Base-by-base conservation (phyloP, 2,888 invertebrate genomes). In the Perithous albicinctus region DNA sequence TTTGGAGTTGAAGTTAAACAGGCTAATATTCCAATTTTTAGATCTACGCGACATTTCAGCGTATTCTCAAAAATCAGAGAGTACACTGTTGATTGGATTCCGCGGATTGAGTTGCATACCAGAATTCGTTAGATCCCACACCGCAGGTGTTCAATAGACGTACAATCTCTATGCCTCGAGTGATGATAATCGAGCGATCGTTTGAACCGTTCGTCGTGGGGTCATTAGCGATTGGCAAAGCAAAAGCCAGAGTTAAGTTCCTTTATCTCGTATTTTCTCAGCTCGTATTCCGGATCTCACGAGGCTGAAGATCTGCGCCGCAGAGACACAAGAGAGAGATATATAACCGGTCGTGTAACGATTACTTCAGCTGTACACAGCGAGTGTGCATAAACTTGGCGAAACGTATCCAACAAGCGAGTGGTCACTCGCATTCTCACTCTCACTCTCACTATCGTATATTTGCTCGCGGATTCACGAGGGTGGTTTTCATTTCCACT, bases 271-370 rank as follows among this genome's bases (percentile, higher is more conserved):
- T 29, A 8, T 38, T 43, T n/a, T 59, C 26, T 15, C 41, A 18
- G 26, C 4, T 2, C 26, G 2, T 32, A 32, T 51, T 63, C 61
- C 38, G 63, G 51, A 72, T 35, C 12, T 26, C 29, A n/a, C 7
- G 35, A 59, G 6, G 5, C 61, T 32, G 5, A n/a, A 29, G n/a
- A 29, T 10, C 7, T 10, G 20, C 38, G 1, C 8, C 10, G n/a
- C n/a, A 38, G 10, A 61, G 38, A 61, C 35, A 38, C 38, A 32
- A 4, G 20, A 41, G 76, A 70, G 41, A 76, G 10, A 8, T 15
- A 69, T n/a, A n/a, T n/a, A n/a, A n/a, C 69, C 61, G 67, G 69
- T 77, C 48, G 64, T 51, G 77, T 43, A 63, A 77, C 32, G 77
- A 51, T 48, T 20, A 51, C 61, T 46, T 10, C 51, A 20, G 29